Evolutionary conservation across 2,888 invertebrate genomes (phyloP).

Genomic region (Elysia crispata): DNA sequence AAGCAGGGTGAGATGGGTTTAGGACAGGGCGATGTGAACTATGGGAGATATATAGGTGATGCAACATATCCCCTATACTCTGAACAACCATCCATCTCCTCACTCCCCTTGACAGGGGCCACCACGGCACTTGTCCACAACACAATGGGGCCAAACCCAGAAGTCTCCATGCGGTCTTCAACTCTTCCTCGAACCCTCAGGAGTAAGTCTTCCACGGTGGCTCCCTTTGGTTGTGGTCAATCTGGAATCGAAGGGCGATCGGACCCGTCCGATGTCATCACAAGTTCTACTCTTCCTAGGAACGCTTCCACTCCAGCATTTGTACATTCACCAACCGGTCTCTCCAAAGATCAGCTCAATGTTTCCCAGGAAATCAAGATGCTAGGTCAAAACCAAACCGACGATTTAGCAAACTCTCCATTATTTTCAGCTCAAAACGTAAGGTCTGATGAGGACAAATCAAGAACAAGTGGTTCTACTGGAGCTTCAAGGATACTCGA

Average conservation of each 20-base stretch:
- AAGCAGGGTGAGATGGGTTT: not conserved
- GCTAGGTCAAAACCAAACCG: slow-evolving; percentile 1
- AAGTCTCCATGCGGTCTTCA: not conserved
- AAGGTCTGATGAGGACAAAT: not conserved
- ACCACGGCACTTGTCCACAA: too few relatives aligned
- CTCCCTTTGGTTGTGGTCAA: not conserved
- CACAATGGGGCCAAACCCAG: not conserved
- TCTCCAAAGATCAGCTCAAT: not conserved
- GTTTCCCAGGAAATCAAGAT: not conserved
- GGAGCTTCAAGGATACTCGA: not conserved
- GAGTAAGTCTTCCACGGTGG: not conserved
- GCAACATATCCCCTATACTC: not conserved
- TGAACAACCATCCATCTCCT: not conserved
- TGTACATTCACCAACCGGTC: not conserved
- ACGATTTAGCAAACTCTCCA: not conserved
- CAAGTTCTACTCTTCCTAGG: too few relatives aligned
- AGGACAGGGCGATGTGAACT: not conserved
- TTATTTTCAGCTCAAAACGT: not conserved
- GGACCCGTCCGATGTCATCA: not conserved
- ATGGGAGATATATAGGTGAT: not conserved
- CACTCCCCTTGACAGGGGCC: not conserved
- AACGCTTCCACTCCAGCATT: not conserved
- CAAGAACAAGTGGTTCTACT: not conserved
- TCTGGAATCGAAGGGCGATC: slow-evolving; percentile 16
- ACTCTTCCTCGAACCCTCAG: not conserved